Conservation (phyloP, 2,797 vertebrate species). For the Coregonus suidteri region DNA sequence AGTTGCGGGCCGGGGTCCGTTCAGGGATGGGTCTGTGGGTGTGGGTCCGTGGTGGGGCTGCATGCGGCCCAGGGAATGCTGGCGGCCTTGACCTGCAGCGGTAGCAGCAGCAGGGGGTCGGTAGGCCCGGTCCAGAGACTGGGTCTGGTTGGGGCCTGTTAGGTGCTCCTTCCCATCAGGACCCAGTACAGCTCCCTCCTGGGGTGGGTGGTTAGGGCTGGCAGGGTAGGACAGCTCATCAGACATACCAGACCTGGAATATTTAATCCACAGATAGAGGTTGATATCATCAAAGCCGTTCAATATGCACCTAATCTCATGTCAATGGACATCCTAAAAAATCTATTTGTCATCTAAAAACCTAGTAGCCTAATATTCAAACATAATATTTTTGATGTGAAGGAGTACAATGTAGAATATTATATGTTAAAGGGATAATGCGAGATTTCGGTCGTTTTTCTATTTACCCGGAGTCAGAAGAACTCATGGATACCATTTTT, state of each 20-base stretch:
- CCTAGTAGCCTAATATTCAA: not conserved
- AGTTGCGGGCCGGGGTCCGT: conserved; percentile 72
- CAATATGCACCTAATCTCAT: not conserved
- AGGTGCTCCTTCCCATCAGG: conserved; percentile 76
- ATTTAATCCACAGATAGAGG: not conserved
- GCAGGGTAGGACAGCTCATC: conserved; percentile 78
- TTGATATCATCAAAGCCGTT: not conserved
- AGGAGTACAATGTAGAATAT: not conserved
- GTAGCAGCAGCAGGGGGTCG: conserved; percentile 50
- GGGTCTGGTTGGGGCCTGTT: conserved; percentile 66
- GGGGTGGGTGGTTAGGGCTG: conserved; percentile 72
- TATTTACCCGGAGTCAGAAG: too few relatives aligned
- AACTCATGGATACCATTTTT: too few relatives aligned
- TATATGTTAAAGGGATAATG: not conserved
- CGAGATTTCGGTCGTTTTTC: too few relatives aligned
- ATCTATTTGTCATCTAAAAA: not conserved
- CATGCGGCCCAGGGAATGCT: conserved; percentile 81
- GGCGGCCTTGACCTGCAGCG: conserved; percentile 56
- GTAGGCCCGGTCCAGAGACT: conserved; percentile 77
- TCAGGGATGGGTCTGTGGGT: conserved; percentile 66
- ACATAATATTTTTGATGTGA: not conserved
- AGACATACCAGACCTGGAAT: conserved; percentile 76
- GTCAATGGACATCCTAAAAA: too few relatives aligned
- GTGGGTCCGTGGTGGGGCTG: conserved; percentile 63
- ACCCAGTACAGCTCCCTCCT: conserved; percentile 59